Evolutionary conservation across 1,140 invertebrate genomes (phyloP), one percentile per base, ranked within the genome.

Genomic region (Harpegnathos saltator): DNA sequence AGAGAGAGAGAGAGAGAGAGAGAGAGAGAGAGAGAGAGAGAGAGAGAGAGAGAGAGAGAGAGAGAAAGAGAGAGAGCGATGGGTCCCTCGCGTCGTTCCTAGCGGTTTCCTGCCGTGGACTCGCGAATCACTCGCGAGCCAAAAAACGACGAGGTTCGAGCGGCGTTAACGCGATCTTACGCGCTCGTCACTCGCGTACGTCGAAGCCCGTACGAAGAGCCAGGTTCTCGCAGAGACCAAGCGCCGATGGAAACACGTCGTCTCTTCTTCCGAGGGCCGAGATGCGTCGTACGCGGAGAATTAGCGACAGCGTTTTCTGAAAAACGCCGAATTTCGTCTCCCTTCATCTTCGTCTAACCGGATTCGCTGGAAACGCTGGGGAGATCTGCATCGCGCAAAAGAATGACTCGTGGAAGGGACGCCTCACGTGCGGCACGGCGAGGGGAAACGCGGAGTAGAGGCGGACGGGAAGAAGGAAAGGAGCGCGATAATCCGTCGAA

Each of bases 401-500:
- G 12, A 61, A 12, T 52, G 22, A 54, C 22, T 5, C 12, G 3
- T 29, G 56, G 15, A 44, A 33, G 52, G 52, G 52, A 71, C 50
- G 22, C 44, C 59, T 17, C 44, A 22, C 33, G 17, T 78, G 54
- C 33, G 17, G 56, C 22, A 58, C 22, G 29, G n/a, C 14, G 44
- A 9, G 17, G 11, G 59, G 11, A 19, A 22, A 38, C 29, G 22
- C 38, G 26, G 12, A n/a, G n/a, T n/a, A n/a, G n/a, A 24, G 29
- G 11, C 50, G 33, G 19, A 54, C 19, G 48, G 22, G 9, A 48
- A 54, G 19, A 82, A 72, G 44, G 59, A 77, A 68, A 73, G 86
- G 75, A 81, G 82, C 85, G 75, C 85, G 75, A 86, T 93, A 93
- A 93, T 93, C 92, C 92, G 90, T 89, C 88, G 91, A 92, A 93